Conservation (phyloP, 2,888 invertebrate genomes). For the Lasius platythorax region DNA sequence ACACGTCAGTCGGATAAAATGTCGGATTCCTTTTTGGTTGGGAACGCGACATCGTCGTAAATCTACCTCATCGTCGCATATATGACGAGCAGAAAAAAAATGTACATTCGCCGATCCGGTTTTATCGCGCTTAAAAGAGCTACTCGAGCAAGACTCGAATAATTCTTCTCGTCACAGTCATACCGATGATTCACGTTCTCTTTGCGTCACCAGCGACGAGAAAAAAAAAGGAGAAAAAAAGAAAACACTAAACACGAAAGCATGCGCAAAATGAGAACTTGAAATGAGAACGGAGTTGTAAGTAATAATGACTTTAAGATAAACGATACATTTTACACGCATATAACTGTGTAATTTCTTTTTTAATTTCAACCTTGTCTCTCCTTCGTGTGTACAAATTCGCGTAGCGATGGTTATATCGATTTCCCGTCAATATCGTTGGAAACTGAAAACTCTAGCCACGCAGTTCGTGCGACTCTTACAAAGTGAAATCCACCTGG, state of each 20-base stretch:
- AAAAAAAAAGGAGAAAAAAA: not conserved
- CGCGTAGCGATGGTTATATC: not conserved
- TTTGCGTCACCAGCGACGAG: not conserved
- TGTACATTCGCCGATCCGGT: not conserved
- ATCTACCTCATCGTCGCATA: not conserved
- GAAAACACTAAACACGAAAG: not conserved
- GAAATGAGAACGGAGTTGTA: not conserved
- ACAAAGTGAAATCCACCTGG: conserved; percentile 37
- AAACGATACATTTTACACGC: not conserved
- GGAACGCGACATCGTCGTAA: not conserved
- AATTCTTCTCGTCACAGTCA: not conserved
- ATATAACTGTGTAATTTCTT: not conserved
- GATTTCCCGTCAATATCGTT: not conserved
- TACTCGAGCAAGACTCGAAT: not conserved
- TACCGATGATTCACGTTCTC: not conserved
- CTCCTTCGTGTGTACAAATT: not conserved
- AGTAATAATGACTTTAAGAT: not conserved
- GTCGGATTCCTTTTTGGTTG: not conserved
- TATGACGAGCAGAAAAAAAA: not conserved
- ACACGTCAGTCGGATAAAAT: not conserved
- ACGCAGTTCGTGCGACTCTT: not conserved
- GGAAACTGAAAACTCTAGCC: not conserved
- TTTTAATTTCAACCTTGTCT: not conserved
- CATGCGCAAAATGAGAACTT: not conserved
- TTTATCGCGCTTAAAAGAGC: conserved; percentile 19